Conservation (phyloP, 2,113 vertebrate genomes). For the Grammomys surdaster region DNA sequence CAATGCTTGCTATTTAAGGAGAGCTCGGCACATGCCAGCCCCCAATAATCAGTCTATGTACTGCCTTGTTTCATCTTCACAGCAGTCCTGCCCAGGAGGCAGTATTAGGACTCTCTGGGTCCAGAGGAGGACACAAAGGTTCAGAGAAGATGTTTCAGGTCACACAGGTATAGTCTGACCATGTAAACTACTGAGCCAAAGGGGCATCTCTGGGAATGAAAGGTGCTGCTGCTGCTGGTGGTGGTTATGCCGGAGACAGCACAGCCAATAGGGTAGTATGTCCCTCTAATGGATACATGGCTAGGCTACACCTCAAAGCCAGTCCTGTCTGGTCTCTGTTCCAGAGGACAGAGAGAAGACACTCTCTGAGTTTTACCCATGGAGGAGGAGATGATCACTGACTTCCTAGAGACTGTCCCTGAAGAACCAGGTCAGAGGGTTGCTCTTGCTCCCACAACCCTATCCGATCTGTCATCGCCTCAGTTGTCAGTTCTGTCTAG, state of each 20-base stretch:
- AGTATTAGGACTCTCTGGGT: no score
- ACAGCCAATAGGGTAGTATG: neutral
- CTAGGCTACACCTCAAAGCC: neutral
- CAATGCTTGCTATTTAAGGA: neutral
- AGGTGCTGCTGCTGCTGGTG: neutral
- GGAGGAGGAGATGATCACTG: neutral
- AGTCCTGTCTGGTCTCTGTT: neutral
- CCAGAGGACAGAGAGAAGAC: neutral
- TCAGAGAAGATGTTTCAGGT: slow-evolving; percentile 3
- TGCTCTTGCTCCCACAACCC: neutral
- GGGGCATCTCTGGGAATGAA: neutral
- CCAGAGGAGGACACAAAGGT: neutral
- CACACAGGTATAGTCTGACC: neutral
- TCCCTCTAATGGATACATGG: neutral
- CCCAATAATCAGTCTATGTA: neutral
- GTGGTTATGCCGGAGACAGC: rapidly evolving
- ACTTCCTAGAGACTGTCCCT: neutral
- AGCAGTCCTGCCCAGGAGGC: neutral
- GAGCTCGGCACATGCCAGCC: neutral
- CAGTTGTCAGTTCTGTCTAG: neutral
- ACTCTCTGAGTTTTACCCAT: neutral
- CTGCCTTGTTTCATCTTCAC: neutral
- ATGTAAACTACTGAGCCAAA: neutral
- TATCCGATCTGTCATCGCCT: neutral
- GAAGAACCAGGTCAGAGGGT: neutral